Conservation (phyloP, 2,888 invertebrate species). For the Malacosoma neustria region DNA sequence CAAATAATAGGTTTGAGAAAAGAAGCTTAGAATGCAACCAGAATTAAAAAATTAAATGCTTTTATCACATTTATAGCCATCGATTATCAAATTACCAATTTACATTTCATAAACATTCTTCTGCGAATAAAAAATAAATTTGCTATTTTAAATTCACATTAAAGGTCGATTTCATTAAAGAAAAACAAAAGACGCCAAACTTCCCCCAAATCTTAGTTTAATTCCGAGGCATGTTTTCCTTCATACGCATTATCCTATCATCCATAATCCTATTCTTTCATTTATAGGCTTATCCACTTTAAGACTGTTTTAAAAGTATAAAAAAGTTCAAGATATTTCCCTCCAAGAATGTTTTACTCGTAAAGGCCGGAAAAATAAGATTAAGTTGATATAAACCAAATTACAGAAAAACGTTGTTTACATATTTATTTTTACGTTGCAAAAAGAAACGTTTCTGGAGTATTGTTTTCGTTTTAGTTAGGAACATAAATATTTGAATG, state of each 20-base stretch:
- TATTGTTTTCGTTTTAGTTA: too few species aligned
- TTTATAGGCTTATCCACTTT: background rate
- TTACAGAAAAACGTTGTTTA: background rate
- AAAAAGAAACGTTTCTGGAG: too few species aligned
- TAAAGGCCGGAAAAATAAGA: background rate
- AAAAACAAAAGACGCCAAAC: background rate
- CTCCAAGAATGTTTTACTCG: background rate
- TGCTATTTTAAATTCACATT: too few species aligned
- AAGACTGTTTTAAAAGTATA: background rate
- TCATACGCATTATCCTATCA: slow-evolving; percentile 1
- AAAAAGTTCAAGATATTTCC: background rate
- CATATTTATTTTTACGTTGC: background rate
- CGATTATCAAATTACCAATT: too few species aligned
- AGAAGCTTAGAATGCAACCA: too few species aligned
- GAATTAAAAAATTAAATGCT: too few species aligned
- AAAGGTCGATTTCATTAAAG: background rate
- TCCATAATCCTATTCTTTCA: background rate
- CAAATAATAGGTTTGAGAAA: too few species aligned
- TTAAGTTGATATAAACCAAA: background rate
- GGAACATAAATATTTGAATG: too few species aligned
- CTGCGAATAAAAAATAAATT: too few species aligned
- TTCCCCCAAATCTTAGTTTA: background rate
- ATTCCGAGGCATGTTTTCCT: background rate
- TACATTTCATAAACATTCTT: too few species aligned
- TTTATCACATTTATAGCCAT: too few species aligned